Percentiles rank a stretch among this genome's conserved stretches.
Evolutionary conservation across 1,140 invertebrate species (phyloP).

Genomic region (Macrotrachela quadricornifera): DNA sequence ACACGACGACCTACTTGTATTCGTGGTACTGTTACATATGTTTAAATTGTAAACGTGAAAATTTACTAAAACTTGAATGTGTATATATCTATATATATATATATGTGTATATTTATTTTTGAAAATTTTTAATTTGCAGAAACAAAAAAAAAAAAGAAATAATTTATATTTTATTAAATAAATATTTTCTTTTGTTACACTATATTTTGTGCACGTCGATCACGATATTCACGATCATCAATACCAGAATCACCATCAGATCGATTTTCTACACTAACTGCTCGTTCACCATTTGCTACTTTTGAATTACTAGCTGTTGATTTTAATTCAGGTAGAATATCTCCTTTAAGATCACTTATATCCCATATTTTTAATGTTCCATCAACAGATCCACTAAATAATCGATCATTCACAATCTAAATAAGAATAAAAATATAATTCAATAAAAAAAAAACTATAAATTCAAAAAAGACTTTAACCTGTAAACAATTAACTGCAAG

Average conservation of each 20-base stretch:
- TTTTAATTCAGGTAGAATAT: not conserved
- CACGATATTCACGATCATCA: constrained; percentile 1
- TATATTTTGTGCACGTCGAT: too few relatives aligned
- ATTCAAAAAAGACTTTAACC: constrained; percentile 11
- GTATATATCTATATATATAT: too few relatives aligned
- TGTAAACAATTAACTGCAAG: constrained; percentile 28
- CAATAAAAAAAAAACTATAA: not conserved
- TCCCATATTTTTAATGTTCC: constrained; percentile 30
- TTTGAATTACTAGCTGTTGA: not conserved
- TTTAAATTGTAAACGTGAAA: too few relatives aligned
- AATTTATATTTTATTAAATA: too few relatives aligned
- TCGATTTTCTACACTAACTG: not conserved
- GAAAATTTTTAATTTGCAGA: too few relatives aligned
- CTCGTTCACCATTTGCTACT: not conserved
- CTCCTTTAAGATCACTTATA: constrained; percentile 10
- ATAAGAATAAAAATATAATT: not conserved
- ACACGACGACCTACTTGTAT: too few relatives aligned
- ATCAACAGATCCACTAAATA: constrained; percentile 31
- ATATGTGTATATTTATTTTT: too few relatives aligned
- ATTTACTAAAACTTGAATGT: too few relatives aligned
- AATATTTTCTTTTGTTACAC: too few relatives aligned
- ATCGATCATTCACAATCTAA: constrained; percentile 22
- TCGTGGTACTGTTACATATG: too few relatives aligned
- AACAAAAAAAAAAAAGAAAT: too few relatives aligned
- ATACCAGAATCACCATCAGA: constrained; percentile 4